phyloP scores from a whole-genome alignment of 2,797 vertebrate species.

The Ciconia nigra region DNA sequence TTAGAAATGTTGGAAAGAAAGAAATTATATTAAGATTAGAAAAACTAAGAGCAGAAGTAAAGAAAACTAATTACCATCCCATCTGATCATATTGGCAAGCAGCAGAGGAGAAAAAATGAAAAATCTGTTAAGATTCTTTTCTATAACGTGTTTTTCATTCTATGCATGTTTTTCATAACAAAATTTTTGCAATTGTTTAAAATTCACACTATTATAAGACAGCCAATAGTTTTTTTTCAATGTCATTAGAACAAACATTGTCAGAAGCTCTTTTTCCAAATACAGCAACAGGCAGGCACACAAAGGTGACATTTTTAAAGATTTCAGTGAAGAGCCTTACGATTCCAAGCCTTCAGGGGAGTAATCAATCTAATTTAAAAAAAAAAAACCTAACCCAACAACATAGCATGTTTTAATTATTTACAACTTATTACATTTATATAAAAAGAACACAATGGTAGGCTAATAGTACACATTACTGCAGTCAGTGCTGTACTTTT shows the following conservation, averaged over 20 bases:
- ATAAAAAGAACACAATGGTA: not conserved
- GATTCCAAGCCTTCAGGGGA: not conserved
- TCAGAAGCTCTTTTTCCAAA: not conserved
- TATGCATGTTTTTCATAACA: not conserved
- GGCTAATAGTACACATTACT: not conserved
- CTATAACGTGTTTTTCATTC: not conserved
- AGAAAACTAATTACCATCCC: slow-evolving; percentile 88
- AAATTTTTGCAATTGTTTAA: not conserved
- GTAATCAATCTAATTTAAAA: not conserved
- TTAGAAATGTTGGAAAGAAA: not conserved
- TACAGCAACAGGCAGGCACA: not conserved
- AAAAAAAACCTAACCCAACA: not conserved
- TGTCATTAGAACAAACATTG: not conserved
- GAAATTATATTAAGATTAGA: not conserved
- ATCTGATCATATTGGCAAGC: slow-evolving; percentile 85
- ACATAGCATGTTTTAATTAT: not conserved
- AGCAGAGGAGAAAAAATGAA: slow-evolving; percentile 57
- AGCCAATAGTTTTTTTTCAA: not conserved
- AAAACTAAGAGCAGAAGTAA: slow-evolving; percentile 38
- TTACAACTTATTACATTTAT: not conserved
- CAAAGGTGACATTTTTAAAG: not conserved
- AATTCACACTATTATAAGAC: not conserved
- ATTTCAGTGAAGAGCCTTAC: not conserved
- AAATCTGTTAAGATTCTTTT: slow-evolving; percentile 54
- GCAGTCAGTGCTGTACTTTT: not conserved